Conservation (phyloP, 2,888 invertebrate genomes). For the Monoplex corrugatus region DNA sequence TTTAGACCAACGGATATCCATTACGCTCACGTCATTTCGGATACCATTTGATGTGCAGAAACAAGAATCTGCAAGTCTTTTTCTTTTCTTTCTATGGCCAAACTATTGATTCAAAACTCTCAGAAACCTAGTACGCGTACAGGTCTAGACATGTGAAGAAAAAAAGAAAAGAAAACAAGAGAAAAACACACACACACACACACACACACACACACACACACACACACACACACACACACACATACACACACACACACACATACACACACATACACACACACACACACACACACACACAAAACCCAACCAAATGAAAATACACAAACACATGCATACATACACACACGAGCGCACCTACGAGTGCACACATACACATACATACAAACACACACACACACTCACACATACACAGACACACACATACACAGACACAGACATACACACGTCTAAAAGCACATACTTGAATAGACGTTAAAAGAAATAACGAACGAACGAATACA, state of each 20-base stretch:
- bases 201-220: background rate
- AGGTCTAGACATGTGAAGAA: no score
- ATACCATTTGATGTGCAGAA: no score
- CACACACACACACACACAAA: background rate
- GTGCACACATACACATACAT: background rate
- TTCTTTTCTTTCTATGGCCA: no score
- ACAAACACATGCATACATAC: background rate
- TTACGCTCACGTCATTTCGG: no score
- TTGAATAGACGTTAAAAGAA: background rate
- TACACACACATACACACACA: background rate
- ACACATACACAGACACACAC: constrained; percentile 30
- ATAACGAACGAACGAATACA: background rate
- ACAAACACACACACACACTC: no score
- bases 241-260: background rate
- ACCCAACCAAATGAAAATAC: background rate
- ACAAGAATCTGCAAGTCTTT: no score
- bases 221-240: background rate
- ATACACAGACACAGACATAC: constrained; percentile 3
- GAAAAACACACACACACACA: background rate
- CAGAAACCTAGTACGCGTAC: no score
- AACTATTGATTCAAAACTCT: no score
- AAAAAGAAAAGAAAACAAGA: no score
- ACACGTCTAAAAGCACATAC: background rate
- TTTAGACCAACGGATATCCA: no score
- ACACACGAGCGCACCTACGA: background rate